Evolutionary conservation across 2,113 vertebrate species (phyloP).

Genomic region (Garra rufa): DNA sequence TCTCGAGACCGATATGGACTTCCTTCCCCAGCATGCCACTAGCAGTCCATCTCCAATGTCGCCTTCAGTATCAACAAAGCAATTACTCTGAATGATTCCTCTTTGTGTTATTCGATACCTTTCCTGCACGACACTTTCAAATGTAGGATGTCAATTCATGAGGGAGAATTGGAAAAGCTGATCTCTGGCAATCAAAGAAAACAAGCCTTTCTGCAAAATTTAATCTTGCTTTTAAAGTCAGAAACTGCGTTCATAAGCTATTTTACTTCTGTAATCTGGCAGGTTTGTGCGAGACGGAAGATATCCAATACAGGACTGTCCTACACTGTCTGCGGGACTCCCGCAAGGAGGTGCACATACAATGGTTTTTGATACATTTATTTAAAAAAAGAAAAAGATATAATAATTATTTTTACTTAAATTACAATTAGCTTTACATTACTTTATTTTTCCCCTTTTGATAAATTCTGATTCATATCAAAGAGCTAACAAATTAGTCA

Average conservation of each 20-base stretch:
- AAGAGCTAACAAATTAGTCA: background rate
- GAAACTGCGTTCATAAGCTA: background rate
- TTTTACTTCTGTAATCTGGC: conserved; percentile 60
- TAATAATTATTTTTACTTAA: background rate
- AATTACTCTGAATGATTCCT: conserved; percentile 43
- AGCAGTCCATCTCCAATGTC: conserved; percentile 38
- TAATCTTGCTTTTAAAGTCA: conserved; percentile 29
- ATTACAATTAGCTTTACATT: background rate
- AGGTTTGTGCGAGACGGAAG: conserved; percentile 44
- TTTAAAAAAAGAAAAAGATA: background rate
- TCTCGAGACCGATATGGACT: conserved; percentile 44
- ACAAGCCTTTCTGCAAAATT: background rate
- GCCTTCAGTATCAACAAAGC: conserved; percentile 44
- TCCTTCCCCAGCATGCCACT: conserved; percentile 35
- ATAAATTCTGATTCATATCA: background rate
- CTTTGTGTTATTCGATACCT: conserved; percentile 14
- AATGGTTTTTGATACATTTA: background rate
- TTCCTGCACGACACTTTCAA: background rate
- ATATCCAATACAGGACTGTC: background rate
- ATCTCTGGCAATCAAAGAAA: conserved; percentile 1
- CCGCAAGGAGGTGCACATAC: background rate
- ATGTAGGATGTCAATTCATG: conserved; percentile 16
- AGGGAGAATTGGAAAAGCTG: conserved; percentile 4
- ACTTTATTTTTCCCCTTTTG: background rate
- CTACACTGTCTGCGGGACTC: background rate